A percentile compares a stretch with the other conserved stretches of the same genome.
phyloP scores from a whole-genome alignment of 2,888 invertebrate species.

The Dioctria rufipes region DNA sequence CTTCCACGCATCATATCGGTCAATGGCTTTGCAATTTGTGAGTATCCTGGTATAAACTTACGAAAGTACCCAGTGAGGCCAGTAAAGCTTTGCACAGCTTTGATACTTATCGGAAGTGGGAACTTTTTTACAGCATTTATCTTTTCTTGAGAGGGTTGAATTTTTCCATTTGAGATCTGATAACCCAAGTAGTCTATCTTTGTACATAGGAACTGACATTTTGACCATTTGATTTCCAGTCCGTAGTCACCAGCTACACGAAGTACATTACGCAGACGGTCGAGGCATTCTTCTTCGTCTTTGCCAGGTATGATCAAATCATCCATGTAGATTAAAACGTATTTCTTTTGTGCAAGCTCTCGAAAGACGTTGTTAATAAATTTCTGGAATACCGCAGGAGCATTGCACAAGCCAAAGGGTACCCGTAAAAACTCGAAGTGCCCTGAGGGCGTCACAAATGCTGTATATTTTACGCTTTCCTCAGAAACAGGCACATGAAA shows the following conservation, averaged over 20 bases:
- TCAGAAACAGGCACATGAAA: neutral
- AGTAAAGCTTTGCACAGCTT: slow-evolving; percentile 62
- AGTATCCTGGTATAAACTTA: neutral
- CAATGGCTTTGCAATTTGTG: slow-evolving; percentile 61
- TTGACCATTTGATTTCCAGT: slow-evolving; percentile 58
- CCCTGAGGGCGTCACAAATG: neutral
- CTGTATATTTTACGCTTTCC: neutral
- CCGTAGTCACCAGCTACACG: slow-evolving; percentile 54
- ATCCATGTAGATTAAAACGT: too few relatives aligned
- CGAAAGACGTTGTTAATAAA: neutral
- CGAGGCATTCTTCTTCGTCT: too few relatives aligned
- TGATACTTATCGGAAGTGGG: slow-evolving; percentile 61
- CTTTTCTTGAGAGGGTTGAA: slow-evolving; percentile 59
- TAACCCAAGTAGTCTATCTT: slow-evolving; percentile 26
- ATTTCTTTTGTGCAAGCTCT: too few relatives aligned
- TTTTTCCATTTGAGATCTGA: neutral
- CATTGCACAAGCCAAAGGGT: too few relatives aligned
- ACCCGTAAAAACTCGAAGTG: slow-evolving; percentile 1
- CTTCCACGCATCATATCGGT: neutral
- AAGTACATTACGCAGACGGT: slow-evolving; percentile 51
- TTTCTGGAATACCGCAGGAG: too few relatives aligned
- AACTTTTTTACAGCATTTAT: slow-evolving; percentile 53
- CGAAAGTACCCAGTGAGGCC: slow-evolving; percentile 59
- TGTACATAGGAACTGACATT: slow-evolving; percentile 58
- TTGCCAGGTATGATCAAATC: too few relatives aligned